A percentile compares a stretch with the other conserved stretches of the same genome.
Evolutionary conservation across 1,140 invertebrate species (phyloP).

Genomic region (Drosophila quadrilineata): DNA sequence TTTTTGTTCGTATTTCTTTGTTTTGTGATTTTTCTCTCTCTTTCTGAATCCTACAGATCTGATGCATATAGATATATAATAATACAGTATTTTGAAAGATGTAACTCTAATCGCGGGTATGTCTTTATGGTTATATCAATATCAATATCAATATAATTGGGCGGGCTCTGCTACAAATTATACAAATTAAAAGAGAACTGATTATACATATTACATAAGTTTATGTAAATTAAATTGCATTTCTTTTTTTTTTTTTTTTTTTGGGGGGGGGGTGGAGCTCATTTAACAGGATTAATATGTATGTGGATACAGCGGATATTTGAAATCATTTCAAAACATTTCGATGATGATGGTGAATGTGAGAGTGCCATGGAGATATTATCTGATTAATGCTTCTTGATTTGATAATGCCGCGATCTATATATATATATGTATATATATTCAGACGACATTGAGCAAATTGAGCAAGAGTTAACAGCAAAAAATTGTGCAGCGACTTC

Average conservation of each 20-base stretch:
- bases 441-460: conserved; percentile 22
- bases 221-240: conserved; percentile 25
- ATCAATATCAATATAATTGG: conserved; percentile 16
- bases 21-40: no score
- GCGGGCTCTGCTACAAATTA: conserved; percentile 7
- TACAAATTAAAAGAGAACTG: conserved; percentile 5
- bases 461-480: conserved; percentile 2
- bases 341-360: conserved; percentile 15
- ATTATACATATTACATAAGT: conserved; percentile 23
- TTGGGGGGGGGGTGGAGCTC: not conserved
- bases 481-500: not conserved
- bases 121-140: conserved; percentile 21
- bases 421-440: no score
- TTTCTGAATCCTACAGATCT: conserved; percentile 20
- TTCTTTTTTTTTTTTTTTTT: no score
- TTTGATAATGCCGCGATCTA: conserved; percentile 7
- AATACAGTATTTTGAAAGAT: conserved; percentile 32
- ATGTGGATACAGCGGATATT: conserved; percentile 24
- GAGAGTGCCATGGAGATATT: conserved; percentile 5
- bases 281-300: conserved; percentile 13
- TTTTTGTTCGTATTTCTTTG: no score
- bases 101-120: conserved; percentile 16
- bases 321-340: conserved; percentile 19
- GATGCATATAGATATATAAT: conserved; percentile 19
- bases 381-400: conserved; percentile 14